Evolutionary conservation across 2,113 vertebrate species (phyloP).

Genomic region (Cariama cristata): DNA sequence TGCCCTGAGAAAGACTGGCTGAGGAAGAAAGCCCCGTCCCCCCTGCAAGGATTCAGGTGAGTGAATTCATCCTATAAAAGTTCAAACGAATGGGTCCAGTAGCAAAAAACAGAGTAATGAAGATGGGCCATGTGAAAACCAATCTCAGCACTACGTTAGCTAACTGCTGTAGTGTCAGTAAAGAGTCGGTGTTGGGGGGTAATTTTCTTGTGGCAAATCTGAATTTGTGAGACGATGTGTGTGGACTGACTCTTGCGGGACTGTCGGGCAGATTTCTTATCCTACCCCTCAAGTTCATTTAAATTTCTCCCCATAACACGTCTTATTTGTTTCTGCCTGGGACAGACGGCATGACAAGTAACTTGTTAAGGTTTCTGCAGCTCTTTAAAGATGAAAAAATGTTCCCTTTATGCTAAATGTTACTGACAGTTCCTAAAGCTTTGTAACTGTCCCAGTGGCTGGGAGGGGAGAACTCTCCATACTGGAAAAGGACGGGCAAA

Average conservation of each 20-base stretch:
- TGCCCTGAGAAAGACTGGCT: not conserved
- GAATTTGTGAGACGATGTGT: not conserved
- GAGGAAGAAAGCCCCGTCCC: not conserved
- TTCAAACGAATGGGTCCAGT: not conserved
- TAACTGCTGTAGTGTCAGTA: not conserved
- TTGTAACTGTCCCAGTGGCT: not conserved
- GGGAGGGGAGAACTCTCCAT: not conserved
- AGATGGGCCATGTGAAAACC: not conserved
- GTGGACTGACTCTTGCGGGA: not conserved
- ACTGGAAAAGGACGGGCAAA: not conserved
- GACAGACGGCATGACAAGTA: not conserved
- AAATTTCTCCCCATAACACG: not conserved
- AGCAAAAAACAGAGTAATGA: not conserved
- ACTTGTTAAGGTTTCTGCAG: not conserved
- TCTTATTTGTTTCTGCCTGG: not conserved
- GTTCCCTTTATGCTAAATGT: not conserved
- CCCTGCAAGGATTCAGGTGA: constrained; percentile 35
- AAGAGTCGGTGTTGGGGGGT: not conserved
- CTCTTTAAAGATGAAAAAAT: not conserved
- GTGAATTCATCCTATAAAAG: not conserved
- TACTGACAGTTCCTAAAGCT: not conserved
- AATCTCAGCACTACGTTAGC: not conserved
- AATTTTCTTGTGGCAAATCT: not conserved
- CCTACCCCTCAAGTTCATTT: not conserved
- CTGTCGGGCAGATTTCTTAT: not conserved